phyloP scores from a whole-genome alignment of 1,140 invertebrate species.

The Drosophila bocqueti region DNA sequence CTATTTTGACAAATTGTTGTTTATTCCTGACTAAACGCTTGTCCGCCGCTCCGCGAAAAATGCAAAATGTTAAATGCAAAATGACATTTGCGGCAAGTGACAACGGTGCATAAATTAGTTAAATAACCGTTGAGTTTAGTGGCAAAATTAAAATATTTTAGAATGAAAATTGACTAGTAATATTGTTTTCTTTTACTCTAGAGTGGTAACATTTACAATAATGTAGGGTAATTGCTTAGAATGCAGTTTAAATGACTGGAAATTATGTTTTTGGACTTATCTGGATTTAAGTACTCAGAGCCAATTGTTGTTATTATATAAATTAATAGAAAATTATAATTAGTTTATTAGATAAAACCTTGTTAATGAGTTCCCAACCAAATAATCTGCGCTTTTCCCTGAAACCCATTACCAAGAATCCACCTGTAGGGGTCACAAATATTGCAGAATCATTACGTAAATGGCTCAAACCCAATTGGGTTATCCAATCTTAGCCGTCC shows the following conservation, averaged over 20 bases:
- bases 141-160: background rate
- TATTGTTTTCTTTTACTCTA: no score
- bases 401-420: background rate
- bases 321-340: background rate
- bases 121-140: conserved; percentile 19
- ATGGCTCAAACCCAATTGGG: conserved; percentile 17
- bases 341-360: no score
- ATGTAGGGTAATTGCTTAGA: no score
- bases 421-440: background rate
- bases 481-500: conserved; percentile 23
- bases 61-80: conserved; percentile 39
- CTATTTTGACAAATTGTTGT: conserved; percentile 71
- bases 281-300: no score
- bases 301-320: no score
- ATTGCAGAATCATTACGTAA: conserved; percentile 29
- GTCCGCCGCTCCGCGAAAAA: conserved; percentile 37
- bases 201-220: no score
- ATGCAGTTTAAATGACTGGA: no score
- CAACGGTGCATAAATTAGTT: conserved; percentile 56
- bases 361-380: background rate
- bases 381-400: background rate
- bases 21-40: conserved; percentile 75
- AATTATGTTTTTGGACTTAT: no score
- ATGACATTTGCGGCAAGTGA: conserved; percentile 54
- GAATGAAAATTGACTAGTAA: no score